Conservation (phyloP, 2,797 vertebrate genomes). For the Arctocebus calabarensis region DNA sequence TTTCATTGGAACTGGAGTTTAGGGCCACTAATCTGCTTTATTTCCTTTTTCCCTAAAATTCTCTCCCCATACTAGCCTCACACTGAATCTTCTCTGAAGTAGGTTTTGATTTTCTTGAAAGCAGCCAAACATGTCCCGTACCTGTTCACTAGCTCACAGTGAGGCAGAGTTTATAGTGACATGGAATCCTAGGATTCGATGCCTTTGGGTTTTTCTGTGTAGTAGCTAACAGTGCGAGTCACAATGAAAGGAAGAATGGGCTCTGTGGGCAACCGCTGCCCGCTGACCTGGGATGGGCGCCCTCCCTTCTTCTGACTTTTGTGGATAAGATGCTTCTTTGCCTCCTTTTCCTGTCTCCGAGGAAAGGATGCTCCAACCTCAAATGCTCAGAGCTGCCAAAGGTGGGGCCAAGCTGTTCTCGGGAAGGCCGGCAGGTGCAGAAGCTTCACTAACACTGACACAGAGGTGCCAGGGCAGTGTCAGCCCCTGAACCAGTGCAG, state of each 20-base stretch:
- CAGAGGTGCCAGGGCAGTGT: background rate
- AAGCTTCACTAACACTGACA: background rate
- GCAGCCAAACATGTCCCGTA: background rate
- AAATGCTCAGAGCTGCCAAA: background rate
- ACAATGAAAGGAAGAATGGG: background rate
- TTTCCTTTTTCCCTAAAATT: background rate
- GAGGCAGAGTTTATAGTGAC: background rate
- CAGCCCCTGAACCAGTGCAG: background rate
- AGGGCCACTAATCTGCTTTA: background rate
- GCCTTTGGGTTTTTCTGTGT: background rate
- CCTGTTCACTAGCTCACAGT: background rate
- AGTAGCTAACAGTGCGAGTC: background rate
- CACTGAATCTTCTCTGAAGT: background rate
- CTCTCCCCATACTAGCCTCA: background rate
- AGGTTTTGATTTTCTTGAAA: slow-evolving; percentile 13
- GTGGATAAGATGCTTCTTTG: background rate
- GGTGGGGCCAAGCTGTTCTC: background rate
- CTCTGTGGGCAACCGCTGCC: background rate
- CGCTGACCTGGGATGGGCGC: background rate
- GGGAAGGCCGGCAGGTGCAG: background rate
- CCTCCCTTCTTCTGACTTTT: background rate
- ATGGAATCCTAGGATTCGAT: background rate
- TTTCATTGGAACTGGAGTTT: background rate
- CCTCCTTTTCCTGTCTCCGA: background rate
- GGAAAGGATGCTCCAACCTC: background rate